These are phyloP conservation scores for Orthosia cruda DNA, from an alignment of 2,888 invertebrate genomes.

Conservation along the genomic window DNA sequence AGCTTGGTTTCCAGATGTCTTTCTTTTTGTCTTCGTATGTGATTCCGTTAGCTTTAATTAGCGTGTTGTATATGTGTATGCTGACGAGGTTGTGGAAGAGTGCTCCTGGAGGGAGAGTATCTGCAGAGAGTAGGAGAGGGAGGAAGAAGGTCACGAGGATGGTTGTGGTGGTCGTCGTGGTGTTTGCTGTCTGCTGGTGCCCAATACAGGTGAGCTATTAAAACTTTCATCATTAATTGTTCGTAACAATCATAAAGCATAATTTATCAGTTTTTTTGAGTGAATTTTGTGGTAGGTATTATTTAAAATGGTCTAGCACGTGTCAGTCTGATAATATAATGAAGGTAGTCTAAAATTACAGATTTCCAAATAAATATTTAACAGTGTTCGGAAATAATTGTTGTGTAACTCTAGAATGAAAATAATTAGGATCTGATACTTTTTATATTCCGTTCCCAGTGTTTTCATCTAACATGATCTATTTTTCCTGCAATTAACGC, in stretches of 20 bases:
- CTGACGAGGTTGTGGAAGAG: conserved; percentile 96
- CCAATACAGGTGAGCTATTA: conserved; percentile 96
- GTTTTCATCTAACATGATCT: neutral
- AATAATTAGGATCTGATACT: conserved; percentile 15
- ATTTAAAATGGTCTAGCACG: neutral
- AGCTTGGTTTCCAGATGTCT: conserved; percentile 94
- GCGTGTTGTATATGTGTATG: conserved; percentile 97
- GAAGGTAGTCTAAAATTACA: neutral
- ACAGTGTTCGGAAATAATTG: neutral
- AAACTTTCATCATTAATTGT: neutral
- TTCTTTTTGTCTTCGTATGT: conserved; percentile 98
- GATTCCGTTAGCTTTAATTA: conserved; percentile 96
- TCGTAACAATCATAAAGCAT: too few relatives aligned
- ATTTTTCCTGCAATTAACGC: conserved; percentile 27
- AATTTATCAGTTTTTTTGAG: neutral
- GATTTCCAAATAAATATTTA: neutral
- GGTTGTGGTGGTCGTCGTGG: conserved; percentile 97
- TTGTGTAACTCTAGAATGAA: neutral
- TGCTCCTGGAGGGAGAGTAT: conserved; percentile 95
- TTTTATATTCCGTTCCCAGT: neutral
- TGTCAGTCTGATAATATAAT: neutral
- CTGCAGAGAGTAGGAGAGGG: conserved; percentile 96
- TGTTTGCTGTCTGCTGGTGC: conserved; percentile 98
- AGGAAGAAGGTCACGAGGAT: conserved; percentile 97
- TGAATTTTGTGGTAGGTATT: neutral